Percentiles rank a stretch among this genome's conserved stretches.
Conservation (phyloP, 2,797 vertebrate species). For the Notolepis coatsorum region DNA sequence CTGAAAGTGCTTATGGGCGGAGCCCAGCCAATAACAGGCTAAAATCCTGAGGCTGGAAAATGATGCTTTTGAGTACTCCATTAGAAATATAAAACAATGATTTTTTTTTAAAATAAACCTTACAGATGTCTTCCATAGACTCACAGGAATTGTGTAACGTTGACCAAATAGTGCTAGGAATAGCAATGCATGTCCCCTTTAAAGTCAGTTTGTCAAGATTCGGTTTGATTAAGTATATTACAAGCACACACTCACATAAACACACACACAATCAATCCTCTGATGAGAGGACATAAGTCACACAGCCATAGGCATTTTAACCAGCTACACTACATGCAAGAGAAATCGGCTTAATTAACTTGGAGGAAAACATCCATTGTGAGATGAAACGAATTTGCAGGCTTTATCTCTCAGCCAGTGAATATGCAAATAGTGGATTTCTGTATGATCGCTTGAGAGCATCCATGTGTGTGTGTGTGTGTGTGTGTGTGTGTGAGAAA, state of each 20-base stretch:
- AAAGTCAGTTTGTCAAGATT: too few species aligned
- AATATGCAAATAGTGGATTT: conserved; percentile 55
- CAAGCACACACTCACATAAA: conserved; percentile 34
- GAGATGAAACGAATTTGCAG: conserved; percentile 57
- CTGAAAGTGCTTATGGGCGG: too few species aligned
- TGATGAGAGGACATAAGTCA: conserved; percentile 24
- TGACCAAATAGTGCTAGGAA: too few species aligned
- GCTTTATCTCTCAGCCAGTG: conserved; percentile 57
- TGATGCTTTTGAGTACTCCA: too few species aligned
- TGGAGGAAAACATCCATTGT: conserved; percentile 50
- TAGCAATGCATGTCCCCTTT: too few species aligned
- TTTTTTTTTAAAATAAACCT: too few species aligned
- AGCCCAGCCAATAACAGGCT: too few species aligned
- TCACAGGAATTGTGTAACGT: too few species aligned
- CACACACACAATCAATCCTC: conserved; percentile 9
- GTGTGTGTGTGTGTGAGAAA: conserved; percentile 39
- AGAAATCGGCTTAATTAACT: conserved; percentile 66
- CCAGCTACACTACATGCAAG: conserved; percentile 50
- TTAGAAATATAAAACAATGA: too few species aligned
- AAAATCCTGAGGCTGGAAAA: too few species aligned
- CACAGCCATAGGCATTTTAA: conserved; percentile 42
- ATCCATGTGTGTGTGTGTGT: conserved; percentile 24
- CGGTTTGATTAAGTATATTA: too few species aligned
- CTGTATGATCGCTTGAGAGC: background rate
- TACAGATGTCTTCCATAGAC: too few species aligned